Conservation (phyloP, 2,797 vertebrate species). For the Peromyscus nudipes region DNA sequence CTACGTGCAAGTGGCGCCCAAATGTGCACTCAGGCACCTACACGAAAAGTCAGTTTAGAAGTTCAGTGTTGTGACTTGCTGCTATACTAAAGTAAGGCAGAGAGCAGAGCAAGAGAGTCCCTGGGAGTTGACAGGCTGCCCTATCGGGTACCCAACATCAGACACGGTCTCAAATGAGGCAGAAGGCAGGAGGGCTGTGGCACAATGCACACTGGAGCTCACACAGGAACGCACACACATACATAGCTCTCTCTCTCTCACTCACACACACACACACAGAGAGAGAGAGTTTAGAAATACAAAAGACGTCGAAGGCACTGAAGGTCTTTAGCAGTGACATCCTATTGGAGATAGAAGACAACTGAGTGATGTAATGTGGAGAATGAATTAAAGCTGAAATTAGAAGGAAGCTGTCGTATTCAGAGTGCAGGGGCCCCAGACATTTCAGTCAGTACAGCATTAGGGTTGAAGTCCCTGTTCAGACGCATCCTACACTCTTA, state of each 20-base stretch:
- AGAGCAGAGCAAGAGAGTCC: too few species aligned
- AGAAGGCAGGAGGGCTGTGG: not conserved
- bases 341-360: not conserved
- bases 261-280: not conserved
- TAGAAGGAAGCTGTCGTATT: not conserved
- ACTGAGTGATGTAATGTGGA: not conserved
- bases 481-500: not conserved
- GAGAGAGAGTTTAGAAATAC: not conserved
- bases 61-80: accelerated
- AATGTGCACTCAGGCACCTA: not conserved
- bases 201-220: not conserved
- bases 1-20: too few species aligned
- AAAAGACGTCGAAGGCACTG: not conserved
- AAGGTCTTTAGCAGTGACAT: not conserved
- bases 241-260: not conserved
- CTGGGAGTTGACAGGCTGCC: not conserved
- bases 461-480: not conserved
- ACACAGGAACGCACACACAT: not conserved
- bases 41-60: not conserved
- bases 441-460: not conserved
- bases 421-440: not conserved
- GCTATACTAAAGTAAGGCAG: not conserved
- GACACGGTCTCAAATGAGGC: not conserved
- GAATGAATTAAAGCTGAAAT: not conserved
- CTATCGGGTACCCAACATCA: not conserved